Percentiles rank a stretch among this genome's conserved stretches.
These are phyloP conservation scores for Acanthosepion esculentum DNA, from an alignment of 2,888 invertebrate genomes.

Conservation along the genomic window DNA sequence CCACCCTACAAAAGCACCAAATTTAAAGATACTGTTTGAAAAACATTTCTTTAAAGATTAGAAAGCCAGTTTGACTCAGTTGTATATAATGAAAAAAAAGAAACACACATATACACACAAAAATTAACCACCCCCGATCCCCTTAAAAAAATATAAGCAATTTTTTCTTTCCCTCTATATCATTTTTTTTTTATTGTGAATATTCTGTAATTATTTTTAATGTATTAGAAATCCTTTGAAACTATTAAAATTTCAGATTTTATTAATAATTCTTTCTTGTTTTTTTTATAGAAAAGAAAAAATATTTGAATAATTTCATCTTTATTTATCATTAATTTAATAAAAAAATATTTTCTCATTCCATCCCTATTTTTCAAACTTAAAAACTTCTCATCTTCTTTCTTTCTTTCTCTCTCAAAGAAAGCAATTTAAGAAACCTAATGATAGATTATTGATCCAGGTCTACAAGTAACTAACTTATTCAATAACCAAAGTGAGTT, in stretches of 20 bases:
- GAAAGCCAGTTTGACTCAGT: background rate
- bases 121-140: background rate
- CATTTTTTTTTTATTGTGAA: background rate
- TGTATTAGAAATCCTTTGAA: conserved; percentile 21
- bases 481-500: conserved; percentile 21
- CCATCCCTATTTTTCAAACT: conserved; percentile 38
- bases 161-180: background rate
- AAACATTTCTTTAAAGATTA: background rate
- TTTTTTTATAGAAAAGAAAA: background rate
- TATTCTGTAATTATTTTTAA: conserved; percentile 9
- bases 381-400: background rate
- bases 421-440: background rate
- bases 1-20: background rate
- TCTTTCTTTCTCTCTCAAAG: conserved; percentile 21
- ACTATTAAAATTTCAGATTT: background rate
- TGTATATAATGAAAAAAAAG: background rate
- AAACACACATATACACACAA: background rate
- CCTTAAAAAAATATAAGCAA: background rate
- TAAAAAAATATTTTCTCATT: conserved; percentile 14
- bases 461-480: background rate
- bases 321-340: conserved; percentile 40
- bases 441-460: background rate
- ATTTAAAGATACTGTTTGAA: background rate
- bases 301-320: conserved; percentile 8
- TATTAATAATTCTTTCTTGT: background rate